These are phyloP conservation scores for Epistrophe grossulariae DNA, from an alignment of 2,888 invertebrate genomes.

Conservation along the genomic window DNA sequence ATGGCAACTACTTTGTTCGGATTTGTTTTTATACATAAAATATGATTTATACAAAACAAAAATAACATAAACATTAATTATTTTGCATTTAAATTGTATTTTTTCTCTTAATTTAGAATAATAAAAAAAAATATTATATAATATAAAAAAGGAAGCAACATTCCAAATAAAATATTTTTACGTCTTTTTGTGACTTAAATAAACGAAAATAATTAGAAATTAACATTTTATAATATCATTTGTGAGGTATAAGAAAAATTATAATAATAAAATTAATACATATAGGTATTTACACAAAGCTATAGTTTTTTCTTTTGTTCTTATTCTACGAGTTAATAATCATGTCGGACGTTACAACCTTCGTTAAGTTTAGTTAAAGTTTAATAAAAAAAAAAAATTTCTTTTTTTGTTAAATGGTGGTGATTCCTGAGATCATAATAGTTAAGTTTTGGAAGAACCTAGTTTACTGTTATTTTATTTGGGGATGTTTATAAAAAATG, in stretches of 20 bases:
- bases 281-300: slow-evolving; percentile 44
- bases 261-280: slow-evolving; percentile 42
- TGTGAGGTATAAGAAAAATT: slow-evolving; percentile 41
- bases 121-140: slow-evolving; percentile 20
- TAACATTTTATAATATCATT: slow-evolving; percentile 60
- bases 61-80: slow-evolving; percentile 71
- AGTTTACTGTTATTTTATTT: slow-evolving; percentile 7
- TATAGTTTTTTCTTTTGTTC: slow-evolving; percentile 42
- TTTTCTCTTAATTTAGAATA: slow-evolving; percentile 26
- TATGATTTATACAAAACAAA: slow-evolving; percentile 60
- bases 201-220: slow-evolving; percentile 50
- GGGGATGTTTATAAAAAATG: slow-evolving; percentile 14
- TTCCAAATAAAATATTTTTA: slow-evolving; percentile 64
- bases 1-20: slow-evolving; percentile 64
- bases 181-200: slow-evolving; percentile 70
- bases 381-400: neutral
- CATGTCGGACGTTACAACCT: slow-evolving; percentile 59
- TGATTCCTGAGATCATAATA: slow-evolving; percentile 64
- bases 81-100: slow-evolving; percentile 62
- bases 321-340: slow-evolving; percentile 37
- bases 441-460: slow-evolving; percentile 54
- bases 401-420: slow-evolving; percentile 49
- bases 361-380: slow-evolving; percentile 50
- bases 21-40: slow-evolving; percentile 56
- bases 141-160: slow-evolving; percentile 50